Evolutionary conservation across 2,113 vertebrate species (phyloP).

Genomic region (Thomomys bottae): DNA sequence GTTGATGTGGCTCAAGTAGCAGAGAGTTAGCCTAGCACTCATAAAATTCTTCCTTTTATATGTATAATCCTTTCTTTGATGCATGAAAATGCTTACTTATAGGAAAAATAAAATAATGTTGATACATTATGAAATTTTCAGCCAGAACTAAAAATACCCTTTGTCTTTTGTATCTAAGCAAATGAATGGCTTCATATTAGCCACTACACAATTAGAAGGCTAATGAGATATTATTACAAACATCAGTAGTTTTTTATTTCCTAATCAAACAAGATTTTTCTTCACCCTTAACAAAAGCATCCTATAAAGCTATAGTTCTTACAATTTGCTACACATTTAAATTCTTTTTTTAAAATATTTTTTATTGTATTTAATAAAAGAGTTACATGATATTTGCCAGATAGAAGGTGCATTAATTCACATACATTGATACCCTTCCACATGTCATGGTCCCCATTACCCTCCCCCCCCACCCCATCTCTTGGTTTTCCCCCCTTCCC

Average conservation of each 20-base stretch:
- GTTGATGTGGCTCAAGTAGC: too few relatives aligned
- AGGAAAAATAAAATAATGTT: neutral
- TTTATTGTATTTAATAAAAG: too few relatives aligned
- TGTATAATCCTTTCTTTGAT: neutral
- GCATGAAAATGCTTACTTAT: neutral
- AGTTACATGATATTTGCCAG: too few relatives aligned
- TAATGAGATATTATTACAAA: neutral
- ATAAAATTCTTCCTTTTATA: neutral
- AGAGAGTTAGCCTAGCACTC: too few relatives aligned
- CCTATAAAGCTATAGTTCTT: neutral
- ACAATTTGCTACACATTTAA: neutral
- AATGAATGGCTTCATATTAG: neutral
- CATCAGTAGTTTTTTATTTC: neutral
- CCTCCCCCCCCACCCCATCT: too few relatives aligned
- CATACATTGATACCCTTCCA: too few relatives aligned
- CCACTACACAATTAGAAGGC: neutral
- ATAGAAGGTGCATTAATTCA: too few relatives aligned
- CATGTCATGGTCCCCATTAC: too few relatives aligned
- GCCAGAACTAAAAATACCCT: neutral
- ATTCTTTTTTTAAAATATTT: too few relatives aligned
- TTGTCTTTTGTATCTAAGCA: neutral
- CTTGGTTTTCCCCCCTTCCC: too few relatives aligned
- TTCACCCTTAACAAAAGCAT: neutral
- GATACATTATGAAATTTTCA: neutral
- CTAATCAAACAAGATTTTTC: neutral